Evolutionary conservation across 2,797 vertebrate genomes (phyloP), one percentile per base, ranked within the genome.

Genomic region (Melanotaenia nigrans): DNA sequence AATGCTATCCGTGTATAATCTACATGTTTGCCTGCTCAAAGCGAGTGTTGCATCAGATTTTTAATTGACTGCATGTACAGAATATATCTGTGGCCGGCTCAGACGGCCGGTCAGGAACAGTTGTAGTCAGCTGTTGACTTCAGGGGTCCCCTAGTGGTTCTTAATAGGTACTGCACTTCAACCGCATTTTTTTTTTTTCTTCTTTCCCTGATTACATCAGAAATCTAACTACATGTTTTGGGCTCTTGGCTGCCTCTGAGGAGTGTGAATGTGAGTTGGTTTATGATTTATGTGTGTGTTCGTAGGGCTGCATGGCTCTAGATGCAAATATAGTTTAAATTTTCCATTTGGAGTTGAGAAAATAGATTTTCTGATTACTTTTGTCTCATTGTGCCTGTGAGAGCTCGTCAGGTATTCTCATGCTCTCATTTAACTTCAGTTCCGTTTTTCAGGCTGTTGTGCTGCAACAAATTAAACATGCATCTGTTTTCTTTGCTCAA

Each of bases 1-100:
- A 88, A 73, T 84, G 85, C 89, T 90, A 85, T 92, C 79, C 88
- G 81, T 91, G 87, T 89, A 85, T 94, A 89, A 90, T 93, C 87
- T 90, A 85, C 83, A 88, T 92, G 88, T 92, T 71, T 90, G 87
- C 90, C 81, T 92, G 90, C 81, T 90, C 87, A 49, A 83, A 64
- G 79, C 74, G 87, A 87, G 83, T 92, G 86, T 90, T 79, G 85
- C 85, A 81, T 87, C 73, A 64, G 85, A 79, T 88, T 88, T 81
- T 83, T 80, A 61, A 87, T 78, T 77, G 88, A 88, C 77, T 87
- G 91, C 88, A 89, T 91, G 84, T 88, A 88, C 85, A 92, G 80
- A 90, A 83, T 88, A 68, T 82, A 75, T 77, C 59, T 77, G 47
- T 73, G 78, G 75, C n/a, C 11, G 72, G 71, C 69, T 65, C 70